Evolutionary conservation across 2,888 invertebrate species (phyloP).

Genomic region (Bruchidius siliquastri): DNA sequence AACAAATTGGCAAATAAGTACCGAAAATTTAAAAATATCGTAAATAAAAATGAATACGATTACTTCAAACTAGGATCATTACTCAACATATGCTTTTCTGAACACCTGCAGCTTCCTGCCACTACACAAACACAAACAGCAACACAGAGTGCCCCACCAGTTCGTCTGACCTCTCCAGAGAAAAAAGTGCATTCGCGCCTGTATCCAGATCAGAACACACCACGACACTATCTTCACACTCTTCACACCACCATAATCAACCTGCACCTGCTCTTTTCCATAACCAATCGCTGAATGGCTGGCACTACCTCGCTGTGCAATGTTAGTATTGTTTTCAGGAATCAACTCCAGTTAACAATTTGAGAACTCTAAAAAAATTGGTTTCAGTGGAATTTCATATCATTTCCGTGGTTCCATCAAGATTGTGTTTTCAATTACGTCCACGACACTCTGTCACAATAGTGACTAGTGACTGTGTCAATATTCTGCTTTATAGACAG

Average conservation of each 20-base stretch:
- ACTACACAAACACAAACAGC: background rate
- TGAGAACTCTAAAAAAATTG: no score
- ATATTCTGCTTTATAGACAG: no score
- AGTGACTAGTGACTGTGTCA: no score
- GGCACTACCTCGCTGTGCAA: conserved; percentile 62
- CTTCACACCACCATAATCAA: conserved; percentile 35
- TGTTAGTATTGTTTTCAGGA: conserved; percentile 57
- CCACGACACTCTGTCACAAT: no score
- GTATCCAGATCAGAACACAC: conserved; percentile 50
- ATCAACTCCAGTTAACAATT: no score
- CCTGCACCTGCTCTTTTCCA: conserved; percentile 51
- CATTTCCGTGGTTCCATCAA: no score
- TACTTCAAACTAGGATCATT: no score
- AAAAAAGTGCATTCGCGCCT: conserved; percentile 56
- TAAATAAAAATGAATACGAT: no score
- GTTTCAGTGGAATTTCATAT: no score
- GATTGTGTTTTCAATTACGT: no score
- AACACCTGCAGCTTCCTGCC: background rate
- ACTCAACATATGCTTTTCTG: background rate
- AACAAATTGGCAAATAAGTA: no score
- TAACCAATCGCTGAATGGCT: conserved; percentile 51
- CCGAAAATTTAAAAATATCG: no score
- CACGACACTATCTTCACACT: conserved; percentile 53
- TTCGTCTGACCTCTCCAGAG: conserved; percentile 28
- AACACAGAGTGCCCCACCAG: background rate